Evolutionary conservation across 2,888 invertebrate genomes (phyloP), one percentile per base, ranked within the genome.

Genomic region (Thyatira batis): DNA sequence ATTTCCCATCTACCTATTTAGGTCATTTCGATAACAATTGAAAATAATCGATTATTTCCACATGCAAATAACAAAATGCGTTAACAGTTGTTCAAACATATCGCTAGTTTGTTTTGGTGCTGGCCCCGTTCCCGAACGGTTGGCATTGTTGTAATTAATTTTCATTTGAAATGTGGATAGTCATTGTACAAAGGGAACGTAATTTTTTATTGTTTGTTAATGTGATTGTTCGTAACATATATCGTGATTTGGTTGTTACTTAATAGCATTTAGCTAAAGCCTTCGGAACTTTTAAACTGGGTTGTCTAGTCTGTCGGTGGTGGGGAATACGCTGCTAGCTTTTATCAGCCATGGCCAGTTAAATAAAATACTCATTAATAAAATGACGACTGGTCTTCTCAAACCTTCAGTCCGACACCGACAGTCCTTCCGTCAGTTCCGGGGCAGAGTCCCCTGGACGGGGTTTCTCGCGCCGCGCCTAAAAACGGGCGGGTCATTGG

Each of bases 81-180:
- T 50, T 17, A 52, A 67, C 83, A 83, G 63, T 73, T 83, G 83
- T 72, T 52, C 69, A 82, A 83, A 83, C 64, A 81, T 58, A 63
- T 51, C 54, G 45, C 45, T 45, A 43, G 54, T 68, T 57, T 67
- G 44, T 49, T 53, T 25, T 49, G 50, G 53, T 25, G 25, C 51
- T 64, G 71, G 46, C 72, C 78, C 62, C 69, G 55, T 76, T 78
- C 62, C 51, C 17, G 50, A 6, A 23, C 66, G 70, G 66, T 58
- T 58, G 27, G 51, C 63, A 63, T 75, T 72, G 70, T 77, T 55
- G 27, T 17, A 52, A 54, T 50, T 54, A 60, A 51, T 60, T 58
- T 61, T 58, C 59, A 53, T 59, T 57, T 49, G 45, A 51, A 54
- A 53, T 46, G 20, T 27, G 20, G 17, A 48, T 20, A 48, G 48